Percentiles rank a stretch among this genome's conserved stretches.
Conservation (phyloP, 2,888 invertebrate genomes). For the Eilema griseolum region DNA sequence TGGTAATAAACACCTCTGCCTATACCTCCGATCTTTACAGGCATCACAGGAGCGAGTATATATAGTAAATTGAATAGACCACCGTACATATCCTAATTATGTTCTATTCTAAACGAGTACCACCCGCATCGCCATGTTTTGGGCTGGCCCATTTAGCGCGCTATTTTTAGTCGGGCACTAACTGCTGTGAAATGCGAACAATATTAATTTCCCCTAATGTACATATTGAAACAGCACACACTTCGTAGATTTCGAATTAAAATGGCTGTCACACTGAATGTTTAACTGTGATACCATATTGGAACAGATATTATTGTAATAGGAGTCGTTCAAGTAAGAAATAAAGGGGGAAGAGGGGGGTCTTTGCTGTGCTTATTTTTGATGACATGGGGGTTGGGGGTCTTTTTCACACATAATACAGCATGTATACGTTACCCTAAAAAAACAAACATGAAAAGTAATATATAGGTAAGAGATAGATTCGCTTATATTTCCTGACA, state of each 20-base stretch:
- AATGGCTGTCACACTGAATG: background rate
- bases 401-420: no score
- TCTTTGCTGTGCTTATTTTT: no score
- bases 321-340: no score
- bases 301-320: no score
- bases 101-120: constrained; percentile 14
- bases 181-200: constrained; percentile 30
- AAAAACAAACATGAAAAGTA: no score
- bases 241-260: background rate
- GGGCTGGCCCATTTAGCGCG: constrained; percentile 44
- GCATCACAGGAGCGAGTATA: background rate
- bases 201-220: constrained; percentile 15
- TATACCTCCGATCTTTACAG: no score
- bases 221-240: background rate
- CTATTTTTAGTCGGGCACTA: constrained; percentile 38
- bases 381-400: no score
- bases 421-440: no score
- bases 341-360: no score
- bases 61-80: background rate
- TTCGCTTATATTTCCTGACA: no score
- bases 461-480: no score
- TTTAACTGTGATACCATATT: background rate
- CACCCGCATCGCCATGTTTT: constrained; percentile 49
- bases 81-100: constrained; percentile 1
- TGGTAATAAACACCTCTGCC: background rate